These are phyloP conservation scores for Nothobranchius kuhntae DNA, from an alignment of 2,113 vertebrate species.

Conservation along the genomic window DNA sequence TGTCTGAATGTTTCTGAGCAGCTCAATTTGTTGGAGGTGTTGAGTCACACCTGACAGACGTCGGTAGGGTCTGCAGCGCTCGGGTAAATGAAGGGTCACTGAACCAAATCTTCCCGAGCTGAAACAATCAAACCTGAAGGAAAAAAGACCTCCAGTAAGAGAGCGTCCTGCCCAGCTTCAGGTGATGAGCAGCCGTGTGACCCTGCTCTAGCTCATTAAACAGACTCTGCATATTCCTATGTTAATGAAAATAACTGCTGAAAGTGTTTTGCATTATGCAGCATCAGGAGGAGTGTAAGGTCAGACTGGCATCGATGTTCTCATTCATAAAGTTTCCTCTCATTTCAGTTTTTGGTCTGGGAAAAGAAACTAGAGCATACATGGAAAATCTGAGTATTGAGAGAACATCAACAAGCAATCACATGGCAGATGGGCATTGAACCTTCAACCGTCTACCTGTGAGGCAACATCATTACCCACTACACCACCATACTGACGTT, in stretches of 20 bases:
- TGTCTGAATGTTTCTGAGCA: conserved; percentile 5
- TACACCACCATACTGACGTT: too few species aligned
- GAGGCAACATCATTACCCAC: too few species aligned
- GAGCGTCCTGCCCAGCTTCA: conserved; percentile 8
- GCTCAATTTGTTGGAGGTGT: neutral
- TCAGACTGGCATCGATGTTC: conserved; percentile 30
- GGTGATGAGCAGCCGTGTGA: neutral
- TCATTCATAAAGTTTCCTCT: neutral
- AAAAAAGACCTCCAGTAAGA: neutral
- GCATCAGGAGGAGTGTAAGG: conserved; percentile 31
- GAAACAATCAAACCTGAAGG: conserved; percentile 8
- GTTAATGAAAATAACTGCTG: conserved; percentile 25
- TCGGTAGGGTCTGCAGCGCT: neutral
- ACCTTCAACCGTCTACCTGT: too few species aligned
- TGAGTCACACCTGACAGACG: neutral
- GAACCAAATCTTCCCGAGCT: conserved; percentile 18
- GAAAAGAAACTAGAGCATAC: too few species aligned
- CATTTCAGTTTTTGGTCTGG: neutral
- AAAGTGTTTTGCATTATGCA: conserved; percentile 42
- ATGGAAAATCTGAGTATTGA: too few species aligned
- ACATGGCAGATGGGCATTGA: too few species aligned
- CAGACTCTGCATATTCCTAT: neutral
- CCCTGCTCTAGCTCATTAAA: neutral
- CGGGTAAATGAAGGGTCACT: neutral
- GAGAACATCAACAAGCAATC: too few species aligned